Conservation (phyloP, 2,113 vertebrate species). For the Oxyruncus cristatus region DNA sequence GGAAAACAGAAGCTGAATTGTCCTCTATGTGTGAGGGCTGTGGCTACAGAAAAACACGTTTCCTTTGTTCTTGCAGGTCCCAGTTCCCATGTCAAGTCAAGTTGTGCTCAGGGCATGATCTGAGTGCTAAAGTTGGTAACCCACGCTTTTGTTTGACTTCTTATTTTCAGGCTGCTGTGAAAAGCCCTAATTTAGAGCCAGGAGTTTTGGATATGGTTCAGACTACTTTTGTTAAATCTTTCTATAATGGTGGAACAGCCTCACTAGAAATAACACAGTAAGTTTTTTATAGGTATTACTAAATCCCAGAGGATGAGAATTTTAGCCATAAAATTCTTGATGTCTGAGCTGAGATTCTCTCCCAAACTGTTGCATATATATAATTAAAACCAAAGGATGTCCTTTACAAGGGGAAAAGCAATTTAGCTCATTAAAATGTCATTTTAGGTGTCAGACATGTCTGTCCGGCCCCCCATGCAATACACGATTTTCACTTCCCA, state of each 20-base stretch:
- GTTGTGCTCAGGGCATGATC: not conserved
- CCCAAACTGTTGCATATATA: not conserved
- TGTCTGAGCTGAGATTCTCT: not conserved
- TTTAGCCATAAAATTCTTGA: not conserved
- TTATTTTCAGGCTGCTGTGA: not conserved
- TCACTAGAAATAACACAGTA: not conserved
- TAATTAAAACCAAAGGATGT: not conserved
- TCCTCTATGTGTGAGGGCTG: not conserved
- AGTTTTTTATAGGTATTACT: not conserved
- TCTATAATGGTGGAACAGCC: not conserved
- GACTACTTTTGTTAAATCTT: not conserved
- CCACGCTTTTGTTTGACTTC: not conserved
- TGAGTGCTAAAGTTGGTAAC: not conserved
- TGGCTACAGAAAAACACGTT: not conserved
- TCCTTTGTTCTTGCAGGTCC: not conserved
- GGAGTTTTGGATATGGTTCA: not conserved
- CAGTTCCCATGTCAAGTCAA: not conserved
- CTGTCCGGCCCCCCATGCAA: not conserved
- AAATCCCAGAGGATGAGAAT: not conserved
- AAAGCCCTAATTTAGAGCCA: not conserved
- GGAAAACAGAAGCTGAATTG: not conserved
- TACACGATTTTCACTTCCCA: not conserved
- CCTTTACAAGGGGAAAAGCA: not conserved
- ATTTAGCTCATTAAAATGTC: not conserved
- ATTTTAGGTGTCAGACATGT: not conserved